A percentile compares a stretch with the other conserved stretches of the same genome.
Conservation (phyloP, 1,140 invertebrate genomes). For the Thaumetopoea pityocampa region DNA sequence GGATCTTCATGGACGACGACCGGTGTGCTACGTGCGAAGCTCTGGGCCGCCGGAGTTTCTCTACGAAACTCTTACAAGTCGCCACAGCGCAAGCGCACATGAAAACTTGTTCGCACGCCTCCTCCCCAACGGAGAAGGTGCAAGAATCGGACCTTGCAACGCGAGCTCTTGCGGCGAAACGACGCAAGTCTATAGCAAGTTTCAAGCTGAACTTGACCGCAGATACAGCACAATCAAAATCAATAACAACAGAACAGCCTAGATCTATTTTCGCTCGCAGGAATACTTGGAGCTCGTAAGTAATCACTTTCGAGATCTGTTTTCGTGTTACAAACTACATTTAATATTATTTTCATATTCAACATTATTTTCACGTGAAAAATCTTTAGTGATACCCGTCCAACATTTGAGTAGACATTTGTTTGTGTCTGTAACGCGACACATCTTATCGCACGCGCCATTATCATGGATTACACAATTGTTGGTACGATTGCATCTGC, state of each 20-base stretch:
- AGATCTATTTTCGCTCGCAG: slow-evolving; percentile 54
- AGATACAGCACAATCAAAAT: slow-evolving; percentile 42
- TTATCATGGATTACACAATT: slow-evolving; percentile 37
- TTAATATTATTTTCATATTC: slow-evolving; percentile 6
- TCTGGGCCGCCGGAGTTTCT: slow-evolving; percentile 58
- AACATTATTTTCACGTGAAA: not conserved
- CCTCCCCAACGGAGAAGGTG: slow-evolving; percentile 36
- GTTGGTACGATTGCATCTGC: slow-evolving; percentile 24
- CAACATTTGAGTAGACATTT: slow-evolving; percentile 16
- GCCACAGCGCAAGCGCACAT: slow-evolving; percentile 69
- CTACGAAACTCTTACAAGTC: slow-evolving; percentile 64
- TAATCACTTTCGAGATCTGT: slow-evolving; percentile 19
- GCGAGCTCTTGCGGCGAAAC: slow-evolving; percentile 62
- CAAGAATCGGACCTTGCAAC: slow-evolving; percentile 56
- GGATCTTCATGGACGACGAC: slow-evolving; percentile 61
- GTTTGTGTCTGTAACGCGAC: slow-evolving; percentile 25
- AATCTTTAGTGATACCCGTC: not conserved
- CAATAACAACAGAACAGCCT: slow-evolving; percentile 33
- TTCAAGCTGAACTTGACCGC: slow-evolving; percentile 53
- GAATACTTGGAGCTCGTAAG: slow-evolving; percentile 76
- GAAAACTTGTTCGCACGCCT: slow-evolving; percentile 50
- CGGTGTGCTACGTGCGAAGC: slow-evolving; percentile 67
- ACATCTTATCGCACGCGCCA: slow-evolving; percentile 33
- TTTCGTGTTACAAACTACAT: not conserved
- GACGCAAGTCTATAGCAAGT: slow-evolving; percentile 64